These are phyloP conservation scores for Lacerta agilis DNA, from an alignment of 2,797 vertebrate species.

Conservation along the genomic window DNA sequence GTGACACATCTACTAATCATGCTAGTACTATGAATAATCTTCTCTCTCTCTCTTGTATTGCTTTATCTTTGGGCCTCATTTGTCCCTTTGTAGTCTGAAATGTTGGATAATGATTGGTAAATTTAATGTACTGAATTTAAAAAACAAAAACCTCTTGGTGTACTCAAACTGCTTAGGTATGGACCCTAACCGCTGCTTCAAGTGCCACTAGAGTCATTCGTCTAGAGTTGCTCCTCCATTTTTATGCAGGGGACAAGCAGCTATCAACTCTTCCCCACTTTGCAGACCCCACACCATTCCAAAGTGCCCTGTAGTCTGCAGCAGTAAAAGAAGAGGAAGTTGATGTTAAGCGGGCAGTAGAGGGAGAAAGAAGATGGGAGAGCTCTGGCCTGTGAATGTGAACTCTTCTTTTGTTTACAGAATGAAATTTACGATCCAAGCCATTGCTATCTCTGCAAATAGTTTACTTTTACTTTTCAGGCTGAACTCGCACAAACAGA, in stretches of 20 bases:
- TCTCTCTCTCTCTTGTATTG: background rate
- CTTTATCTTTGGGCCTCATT: background rate
- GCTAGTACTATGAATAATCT: too few relatives aligned
- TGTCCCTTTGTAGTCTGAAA: background rate
- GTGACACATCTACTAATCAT: too few relatives aligned
- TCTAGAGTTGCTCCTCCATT: background rate
- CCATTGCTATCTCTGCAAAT: background rate
- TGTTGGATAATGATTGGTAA: background rate
- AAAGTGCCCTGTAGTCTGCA: background rate
- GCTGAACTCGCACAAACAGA: constrained; percentile 2
- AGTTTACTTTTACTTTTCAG: constrained; percentile 22
- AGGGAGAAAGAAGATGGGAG: background rate
- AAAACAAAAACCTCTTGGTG: background rate
- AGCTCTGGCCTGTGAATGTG: background rate
- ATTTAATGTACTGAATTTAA: background rate
- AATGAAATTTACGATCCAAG: background rate
- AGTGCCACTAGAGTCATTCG: too few relatives aligned
- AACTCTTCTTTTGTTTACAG: background rate
- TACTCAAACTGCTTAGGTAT: background rate
- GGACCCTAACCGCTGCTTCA: background rate
- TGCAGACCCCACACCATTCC: background rate
- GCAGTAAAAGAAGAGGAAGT: background rate
- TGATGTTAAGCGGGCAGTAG: background rate
- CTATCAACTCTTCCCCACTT: background rate
- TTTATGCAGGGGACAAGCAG: background rate